phyloP scores from a whole-genome alignment of 2,888 invertebrate genomes.

The Unio pictorum region DNA sequence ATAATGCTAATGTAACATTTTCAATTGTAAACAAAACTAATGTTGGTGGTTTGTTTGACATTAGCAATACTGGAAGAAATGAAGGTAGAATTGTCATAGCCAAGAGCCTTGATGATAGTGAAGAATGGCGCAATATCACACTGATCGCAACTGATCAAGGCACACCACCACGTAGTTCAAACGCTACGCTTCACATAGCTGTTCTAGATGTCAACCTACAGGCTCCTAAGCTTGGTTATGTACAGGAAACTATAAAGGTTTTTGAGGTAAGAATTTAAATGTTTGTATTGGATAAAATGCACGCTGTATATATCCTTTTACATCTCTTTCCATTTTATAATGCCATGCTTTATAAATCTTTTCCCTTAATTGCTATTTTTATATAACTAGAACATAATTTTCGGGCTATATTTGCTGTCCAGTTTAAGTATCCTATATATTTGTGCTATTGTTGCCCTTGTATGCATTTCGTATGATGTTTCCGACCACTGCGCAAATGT shows the following conservation, averaged over 20 bases:
- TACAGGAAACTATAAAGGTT: conserved; percentile 1
- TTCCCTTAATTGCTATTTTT: too few relatives aligned
- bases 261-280: conserved; percentile 6
- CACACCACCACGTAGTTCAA: conserved; percentile 74
- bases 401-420: too few relatives aligned
- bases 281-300: too few relatives aligned
- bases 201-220: conserved; percentile 34
- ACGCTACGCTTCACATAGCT: conserved; percentile 13
- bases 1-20: conserved; percentile 2
- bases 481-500: too few relatives aligned
- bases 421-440: too few relatives aligned
- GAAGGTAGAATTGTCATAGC: conserved; percentile 76
- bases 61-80: conserved; percentile 5
- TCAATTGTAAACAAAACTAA: neutral
- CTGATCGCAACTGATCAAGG: conserved; percentile 95
- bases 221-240: conserved; percentile 11
- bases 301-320: too few relatives aligned
- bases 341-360: too few relatives aligned
- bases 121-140: conserved; percentile 85
- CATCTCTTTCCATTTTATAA: too few relatives aligned
- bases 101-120: conserved; percentile 86
- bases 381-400: too few relatives aligned
- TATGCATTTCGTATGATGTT: too few relatives aligned
- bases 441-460: too few relatives aligned
- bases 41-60: neutral